Base-by-base conservation (phyloP, 2,888 invertebrate genomes). In the Therioaphis trifolii region DNA sequence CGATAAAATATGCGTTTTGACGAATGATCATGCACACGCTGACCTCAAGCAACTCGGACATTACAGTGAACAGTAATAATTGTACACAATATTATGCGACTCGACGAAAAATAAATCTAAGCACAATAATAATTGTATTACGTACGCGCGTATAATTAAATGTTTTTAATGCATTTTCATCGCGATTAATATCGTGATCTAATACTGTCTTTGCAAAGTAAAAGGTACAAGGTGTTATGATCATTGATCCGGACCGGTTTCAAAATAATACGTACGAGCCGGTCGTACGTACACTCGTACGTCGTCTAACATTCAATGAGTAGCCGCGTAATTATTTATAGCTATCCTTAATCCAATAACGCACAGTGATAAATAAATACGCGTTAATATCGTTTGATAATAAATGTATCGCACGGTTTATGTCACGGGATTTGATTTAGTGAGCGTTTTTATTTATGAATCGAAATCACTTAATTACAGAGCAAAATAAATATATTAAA, bases 161-260 rank as follows among this genome's bases (percentile, higher is more conserved):
- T 75, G 43, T 15, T 63, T 63, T 61, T 61, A 77, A 77, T 52
- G 55, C 55, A 24, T 69, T 79, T 79, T 21, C 12, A 69, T 69
- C 40, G 69, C 40, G 27, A 79, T 79, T 79, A 79, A 71, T 72
- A 27, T 27, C n/a, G 43, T 58, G 58, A 46, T 71, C 71, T 71
- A 80, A 58, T 43, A 61, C 58, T 61, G 46, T 55, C 71, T n/a
- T 43, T 55, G 46, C 71, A 71, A 80, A 80, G 71, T 80, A 80
- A 80, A 71, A 58, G 71, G 80, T 69, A 58, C 69, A 49, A 68
- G 77, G 77, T 79, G 43, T 43, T 79, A 46, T 71, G 71, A 58
- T 55, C 68, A 40, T 58, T 69, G 79, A 58, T 71, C 58, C 12
- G 58, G 69, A 80, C 79, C 71, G 68, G 79, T 80, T 80, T 80